Conservation (phyloP, 2,797 vertebrate species). For the Sebastes vulpes region DNA sequence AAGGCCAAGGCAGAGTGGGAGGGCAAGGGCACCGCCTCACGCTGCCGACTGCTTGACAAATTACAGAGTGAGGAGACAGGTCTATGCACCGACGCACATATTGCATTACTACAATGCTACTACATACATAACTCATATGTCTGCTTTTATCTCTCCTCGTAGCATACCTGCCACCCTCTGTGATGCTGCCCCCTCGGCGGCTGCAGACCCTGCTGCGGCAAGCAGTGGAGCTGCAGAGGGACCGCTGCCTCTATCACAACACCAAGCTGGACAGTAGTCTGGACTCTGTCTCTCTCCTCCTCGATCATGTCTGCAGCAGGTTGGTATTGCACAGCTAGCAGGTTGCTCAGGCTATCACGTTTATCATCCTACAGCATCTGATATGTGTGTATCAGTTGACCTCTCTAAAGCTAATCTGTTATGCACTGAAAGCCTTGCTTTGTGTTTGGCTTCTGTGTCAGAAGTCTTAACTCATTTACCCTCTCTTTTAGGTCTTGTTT, state of each 20-base stretch:
- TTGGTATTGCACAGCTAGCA: conserved; percentile 58
- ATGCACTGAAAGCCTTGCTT: background rate
- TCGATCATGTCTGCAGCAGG: conserved; percentile 99
- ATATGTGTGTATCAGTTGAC: background rate
- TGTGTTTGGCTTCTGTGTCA: background rate
- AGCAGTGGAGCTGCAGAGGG: conserved; percentile 97
- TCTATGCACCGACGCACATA: background rate
- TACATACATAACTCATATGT: background rate
- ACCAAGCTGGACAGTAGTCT: conserved; percentile 96
- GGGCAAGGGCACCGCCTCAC: conserved; percentile 95
- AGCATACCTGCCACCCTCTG: conserved; percentile 98
- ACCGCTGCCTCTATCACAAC: conserved; percentile 99
- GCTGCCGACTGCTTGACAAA: conserved; percentile 96
- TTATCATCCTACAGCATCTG: conserved; percentile 3
- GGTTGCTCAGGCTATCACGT: background rate
- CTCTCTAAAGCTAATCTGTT: background rate
- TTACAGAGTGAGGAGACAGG: conserved; percentile 92
- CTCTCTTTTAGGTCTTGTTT: background rate
- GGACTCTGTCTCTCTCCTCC: conserved; percentile 96
- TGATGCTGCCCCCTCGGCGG: conserved; percentile 97
- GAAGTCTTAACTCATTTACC: background rate
- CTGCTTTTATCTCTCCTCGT: conserved; percentile 15
- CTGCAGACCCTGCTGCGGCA: conserved; percentile 96
- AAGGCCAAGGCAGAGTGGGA: conserved; percentile 99
- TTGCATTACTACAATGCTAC: background rate